These are phyloP conservation scores for Hyperoplus immaculatus DNA, from an alignment of 2,797 vertebrate species.

Conservation along the genomic window DNA sequence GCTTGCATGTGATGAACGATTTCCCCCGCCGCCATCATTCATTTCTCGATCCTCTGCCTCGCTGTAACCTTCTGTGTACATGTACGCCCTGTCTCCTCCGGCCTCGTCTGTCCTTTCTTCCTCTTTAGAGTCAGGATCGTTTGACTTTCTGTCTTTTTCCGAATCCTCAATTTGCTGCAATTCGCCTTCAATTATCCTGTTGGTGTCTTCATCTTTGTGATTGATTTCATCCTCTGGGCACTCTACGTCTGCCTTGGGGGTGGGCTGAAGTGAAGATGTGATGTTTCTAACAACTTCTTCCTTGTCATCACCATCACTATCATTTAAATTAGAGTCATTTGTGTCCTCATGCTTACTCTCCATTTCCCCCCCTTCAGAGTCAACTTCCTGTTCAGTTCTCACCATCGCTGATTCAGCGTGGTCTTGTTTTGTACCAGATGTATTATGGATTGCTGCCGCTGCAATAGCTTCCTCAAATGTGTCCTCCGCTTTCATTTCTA, in stretches of 20 bases:
- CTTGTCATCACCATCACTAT: conserved; percentile 43
- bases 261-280: conserved; percentile 44
- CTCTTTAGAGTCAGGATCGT: conserved; percentile 38
- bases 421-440: conserved; percentile 20
- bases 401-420: conserved; percentile 28
- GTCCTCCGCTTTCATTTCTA: conserved; percentile 41
- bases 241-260: conserved; percentile 36
- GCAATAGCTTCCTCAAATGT: conserved; percentile 25
- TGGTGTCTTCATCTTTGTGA: conserved; percentile 17
- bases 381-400: conserved; percentile 33
- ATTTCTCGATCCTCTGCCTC: conserved; percentile 41
- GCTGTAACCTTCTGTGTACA: conserved; percentile 5
- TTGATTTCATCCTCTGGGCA: conserved; percentile 30
- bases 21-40: conserved; percentile 28
- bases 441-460: conserved; percentile 24
- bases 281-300: conserved; percentile 46
- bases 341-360: conserved; percentile 40
- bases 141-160: conserved; percentile 29
- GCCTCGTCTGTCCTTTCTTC: conserved; percentile 33
- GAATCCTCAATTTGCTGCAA: conserved; percentile 33
- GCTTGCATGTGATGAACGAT: conserved; percentile 32
- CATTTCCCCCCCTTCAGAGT: conserved; percentile 30
- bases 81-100: conserved; percentile 39
- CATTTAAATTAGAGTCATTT: conserved; percentile 44
- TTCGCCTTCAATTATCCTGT: conserved; percentile 17